Percentiles rank a stretch among this genome's conserved stretches.
Conservation (phyloP, 2,113 vertebrate genomes). For the Equus przewalskii region DNA sequence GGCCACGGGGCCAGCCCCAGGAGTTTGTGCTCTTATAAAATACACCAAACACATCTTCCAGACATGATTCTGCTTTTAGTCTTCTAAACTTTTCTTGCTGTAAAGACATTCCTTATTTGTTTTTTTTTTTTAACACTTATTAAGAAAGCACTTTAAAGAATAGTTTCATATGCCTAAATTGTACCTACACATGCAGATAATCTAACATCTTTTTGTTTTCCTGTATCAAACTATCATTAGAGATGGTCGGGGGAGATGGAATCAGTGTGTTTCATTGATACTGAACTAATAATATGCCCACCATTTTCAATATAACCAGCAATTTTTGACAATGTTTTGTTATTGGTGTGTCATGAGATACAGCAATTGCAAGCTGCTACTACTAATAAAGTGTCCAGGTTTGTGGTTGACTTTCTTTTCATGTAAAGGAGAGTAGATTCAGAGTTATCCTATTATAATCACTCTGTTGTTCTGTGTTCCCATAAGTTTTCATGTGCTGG, state of each 20-base stretch:
- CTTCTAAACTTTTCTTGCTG: background rate
- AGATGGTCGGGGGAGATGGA: background rate
- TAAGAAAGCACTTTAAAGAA: background rate
- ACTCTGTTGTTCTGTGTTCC: background rate
- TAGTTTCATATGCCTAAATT: background rate
- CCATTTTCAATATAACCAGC: background rate
- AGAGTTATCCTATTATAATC: background rate
- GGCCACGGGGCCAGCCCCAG: too few relatives aligned
- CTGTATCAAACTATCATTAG: background rate
- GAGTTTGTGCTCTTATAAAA: background rate
- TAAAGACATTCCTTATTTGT: background rate
- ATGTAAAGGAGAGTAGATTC: background rate
- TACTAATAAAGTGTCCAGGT: background rate
- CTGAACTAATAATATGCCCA: background rate
- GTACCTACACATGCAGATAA: background rate
- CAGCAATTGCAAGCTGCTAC: background rate
- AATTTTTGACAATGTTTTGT: background rate
- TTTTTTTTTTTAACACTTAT: background rate
- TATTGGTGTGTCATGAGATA: background rate
- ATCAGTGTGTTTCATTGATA: background rate
- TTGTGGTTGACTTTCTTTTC: background rate
- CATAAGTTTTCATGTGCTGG: background rate
- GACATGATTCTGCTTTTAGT: background rate
- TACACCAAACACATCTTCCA: background rate
- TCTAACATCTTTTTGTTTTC: background rate